Percentiles rank a stretch among this genome's conserved stretches.
Evolutionary conservation across 2,888 invertebrate genomes (phyloP).

Genomic region (Frankliniella intonsa): DNA sequence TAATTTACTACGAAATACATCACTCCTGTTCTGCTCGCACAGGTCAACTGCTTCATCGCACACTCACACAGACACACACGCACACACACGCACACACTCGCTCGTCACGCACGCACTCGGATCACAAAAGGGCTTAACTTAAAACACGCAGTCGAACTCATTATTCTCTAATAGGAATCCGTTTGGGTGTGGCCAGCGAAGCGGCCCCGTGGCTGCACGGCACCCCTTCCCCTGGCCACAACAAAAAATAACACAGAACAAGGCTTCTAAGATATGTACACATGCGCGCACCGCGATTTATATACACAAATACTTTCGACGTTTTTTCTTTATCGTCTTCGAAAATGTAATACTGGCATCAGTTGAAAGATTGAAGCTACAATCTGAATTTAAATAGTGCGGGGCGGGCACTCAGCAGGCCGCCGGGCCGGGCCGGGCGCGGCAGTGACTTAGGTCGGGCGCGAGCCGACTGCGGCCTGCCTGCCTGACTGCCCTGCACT

Average conservation of each 20-base stretch:
- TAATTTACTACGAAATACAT: constrained; percentile 24
- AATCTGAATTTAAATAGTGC: constrained; percentile 20
- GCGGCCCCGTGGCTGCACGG: neutral
- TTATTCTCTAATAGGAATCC: constrained; percentile 25
- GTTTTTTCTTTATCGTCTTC: no score
- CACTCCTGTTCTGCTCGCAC: constrained; percentile 15
- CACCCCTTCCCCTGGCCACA: neutral
- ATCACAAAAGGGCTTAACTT: constrained; percentile 23
- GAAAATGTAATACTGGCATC: neutral
- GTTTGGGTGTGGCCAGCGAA: neutral
- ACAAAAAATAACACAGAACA: constrained; percentile 2
- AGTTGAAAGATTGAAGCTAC: neutral
- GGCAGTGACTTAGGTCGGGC: neutral
- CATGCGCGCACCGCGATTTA: neutral
- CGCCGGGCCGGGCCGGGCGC: neutral
- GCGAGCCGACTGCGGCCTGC: neutral
- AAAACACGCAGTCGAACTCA: constrained; percentile 20
- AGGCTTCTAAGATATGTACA: constrained; percentile 16
- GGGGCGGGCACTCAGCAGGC: neutral
- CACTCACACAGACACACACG: neutral
- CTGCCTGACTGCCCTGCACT: neutral
- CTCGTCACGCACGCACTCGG: neutral
- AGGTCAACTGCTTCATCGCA: neutral
- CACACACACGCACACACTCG: neutral
- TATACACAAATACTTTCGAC: neutral